Evolutionary conservation across 2,888 invertebrate species (phyloP).

Genomic region (Dicranocentrus wangi): DNA sequence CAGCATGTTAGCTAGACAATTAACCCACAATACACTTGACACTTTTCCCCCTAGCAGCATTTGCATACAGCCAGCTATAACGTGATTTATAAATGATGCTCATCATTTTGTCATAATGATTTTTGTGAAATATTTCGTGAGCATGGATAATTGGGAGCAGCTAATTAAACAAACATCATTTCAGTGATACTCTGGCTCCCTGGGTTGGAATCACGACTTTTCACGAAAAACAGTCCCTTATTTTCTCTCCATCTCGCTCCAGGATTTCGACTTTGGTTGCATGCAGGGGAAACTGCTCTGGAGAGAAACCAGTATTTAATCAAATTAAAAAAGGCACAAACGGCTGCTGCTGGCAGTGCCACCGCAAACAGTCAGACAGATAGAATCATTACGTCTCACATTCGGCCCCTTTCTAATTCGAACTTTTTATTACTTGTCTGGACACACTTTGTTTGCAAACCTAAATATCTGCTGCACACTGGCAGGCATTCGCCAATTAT

Average conservation of each 20-base stretch:
- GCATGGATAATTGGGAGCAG: neutral
- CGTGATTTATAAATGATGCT: constrained; percentile 10
- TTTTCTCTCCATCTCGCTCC: neutral
- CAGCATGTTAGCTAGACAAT: neutral
- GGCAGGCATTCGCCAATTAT: constrained; percentile 18
- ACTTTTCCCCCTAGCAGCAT: neutral
- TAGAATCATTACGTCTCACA: neutral
- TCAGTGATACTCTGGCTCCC: too few relatives aligned
- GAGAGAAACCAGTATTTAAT: constrained; percentile 2
- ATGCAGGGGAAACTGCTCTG: neutral
- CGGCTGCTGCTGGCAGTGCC: neutral
- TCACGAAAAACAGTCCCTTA: too few relatives aligned
- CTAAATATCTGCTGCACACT: constrained; percentile 26
- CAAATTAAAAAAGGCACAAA: neutral
- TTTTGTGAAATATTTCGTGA: constrained; percentile 1
- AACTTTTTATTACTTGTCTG: constrained; percentile 15
- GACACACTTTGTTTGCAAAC: constrained; percentile 31
- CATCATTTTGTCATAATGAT: neutral
- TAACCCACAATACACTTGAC: constrained; percentile 11
- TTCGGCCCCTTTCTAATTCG: constrained; percentile 18
- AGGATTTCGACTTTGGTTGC: neutral
- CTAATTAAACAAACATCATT: constrained; percentile 10
- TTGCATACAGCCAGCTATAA: constrained; percentile 16
- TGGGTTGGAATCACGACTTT: neutral
- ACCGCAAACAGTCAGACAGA: neutral